Percentiles rank a stretch among this genome's conserved stretches.
phyloP scores from a whole-genome alignment of 2,113 vertebrate genomes.

The Odocoileus virginianus region DNA sequence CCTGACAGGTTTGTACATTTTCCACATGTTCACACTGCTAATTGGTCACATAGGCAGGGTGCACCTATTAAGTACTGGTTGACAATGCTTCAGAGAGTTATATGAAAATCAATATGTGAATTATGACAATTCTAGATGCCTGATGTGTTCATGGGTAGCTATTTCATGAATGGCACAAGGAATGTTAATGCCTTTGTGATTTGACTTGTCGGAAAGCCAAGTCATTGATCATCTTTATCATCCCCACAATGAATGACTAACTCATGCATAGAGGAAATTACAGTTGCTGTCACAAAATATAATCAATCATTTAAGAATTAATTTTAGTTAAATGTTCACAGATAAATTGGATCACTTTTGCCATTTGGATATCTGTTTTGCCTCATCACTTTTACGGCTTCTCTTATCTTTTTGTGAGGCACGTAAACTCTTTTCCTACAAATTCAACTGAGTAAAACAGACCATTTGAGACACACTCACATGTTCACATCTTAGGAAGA shows the following conservation, averaged over 20 bases:
- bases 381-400: slow-evolving; percentile 62
- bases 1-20: not conserved
- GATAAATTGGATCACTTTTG: slow-evolving; percentile 60
- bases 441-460: slow-evolving; percentile 45
- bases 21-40: not conserved
- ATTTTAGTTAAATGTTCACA: slow-evolving; percentile 59
- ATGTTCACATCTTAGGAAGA: slow-evolving; percentile 15
- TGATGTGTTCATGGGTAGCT: slow-evolving; percentile 1
- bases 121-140: not conserved
- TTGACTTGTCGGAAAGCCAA: slow-evolving; percentile 63
- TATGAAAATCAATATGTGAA: slow-evolving; percentile 10
- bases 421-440: slow-evolving; percentile 38
- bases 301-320: slow-evolving; percentile 62
- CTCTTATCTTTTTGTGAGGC: slow-evolving; percentile 56
- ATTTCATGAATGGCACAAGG: slow-evolving; percentile 50
- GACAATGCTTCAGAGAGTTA: not conserved
- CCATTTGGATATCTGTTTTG: slow-evolving; percentile 56
- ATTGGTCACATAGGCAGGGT: not conserved
- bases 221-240: slow-evolving; percentile 68
- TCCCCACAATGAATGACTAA: slow-evolving; percentile 42
- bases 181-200: slow-evolving; percentile 68
- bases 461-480: slow-evolving; percentile 35
- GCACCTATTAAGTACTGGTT: not conserved
- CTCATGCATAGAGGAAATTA: slow-evolving; percentile 22
- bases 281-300: slow-evolving; percentile 42